phyloP scores from a whole-genome alignment of 2,113 vertebrate genomes.

The Tonatia bakeri region DNA sequence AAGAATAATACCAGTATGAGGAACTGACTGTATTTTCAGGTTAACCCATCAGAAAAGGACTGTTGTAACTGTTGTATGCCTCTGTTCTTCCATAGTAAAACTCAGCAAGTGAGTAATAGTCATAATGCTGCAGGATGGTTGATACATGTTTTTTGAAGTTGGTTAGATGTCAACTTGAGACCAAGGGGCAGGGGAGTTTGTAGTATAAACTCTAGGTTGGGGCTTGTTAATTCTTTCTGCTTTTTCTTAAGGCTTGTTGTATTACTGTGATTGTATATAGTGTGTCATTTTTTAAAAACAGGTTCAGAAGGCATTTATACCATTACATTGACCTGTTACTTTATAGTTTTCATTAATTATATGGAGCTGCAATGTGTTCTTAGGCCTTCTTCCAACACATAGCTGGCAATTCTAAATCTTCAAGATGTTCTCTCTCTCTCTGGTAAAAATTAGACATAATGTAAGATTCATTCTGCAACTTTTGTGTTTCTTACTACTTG shows the following conservation, averaged over 20 bases:
- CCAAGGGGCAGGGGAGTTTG: background rate
- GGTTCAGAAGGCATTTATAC: conserved; percentile 4
- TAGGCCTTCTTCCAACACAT: background rate
- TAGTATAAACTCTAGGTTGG: background rate
- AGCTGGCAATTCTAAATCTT: conserved; percentile 3
- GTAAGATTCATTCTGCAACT: background rate
- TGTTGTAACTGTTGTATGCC: background rate
- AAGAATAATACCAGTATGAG: background rate
- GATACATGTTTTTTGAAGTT: conserved; percentile 11
- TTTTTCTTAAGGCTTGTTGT: background rate
- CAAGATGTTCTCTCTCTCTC: background rate
- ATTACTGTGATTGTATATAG: background rate
- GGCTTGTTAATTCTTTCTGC: background rate
- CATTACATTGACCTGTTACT: background rate
- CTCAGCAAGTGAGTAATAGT: background rate
- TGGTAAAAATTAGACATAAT: background rate
- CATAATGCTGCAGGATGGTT: background rate
- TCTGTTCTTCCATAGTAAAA: background rate
- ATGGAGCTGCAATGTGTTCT: background rate
- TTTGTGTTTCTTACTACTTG: background rate
- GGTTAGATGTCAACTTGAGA: background rate
- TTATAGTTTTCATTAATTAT: background rate
- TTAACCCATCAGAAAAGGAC: background rate
- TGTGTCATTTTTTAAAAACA: background rate
- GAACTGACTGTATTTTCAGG: background rate